These are phyloP conservation scores for Gymnodraco acuticeps DNA, from an alignment of 2,797 vertebrate genomes.

Conservation along the genomic window DNA sequence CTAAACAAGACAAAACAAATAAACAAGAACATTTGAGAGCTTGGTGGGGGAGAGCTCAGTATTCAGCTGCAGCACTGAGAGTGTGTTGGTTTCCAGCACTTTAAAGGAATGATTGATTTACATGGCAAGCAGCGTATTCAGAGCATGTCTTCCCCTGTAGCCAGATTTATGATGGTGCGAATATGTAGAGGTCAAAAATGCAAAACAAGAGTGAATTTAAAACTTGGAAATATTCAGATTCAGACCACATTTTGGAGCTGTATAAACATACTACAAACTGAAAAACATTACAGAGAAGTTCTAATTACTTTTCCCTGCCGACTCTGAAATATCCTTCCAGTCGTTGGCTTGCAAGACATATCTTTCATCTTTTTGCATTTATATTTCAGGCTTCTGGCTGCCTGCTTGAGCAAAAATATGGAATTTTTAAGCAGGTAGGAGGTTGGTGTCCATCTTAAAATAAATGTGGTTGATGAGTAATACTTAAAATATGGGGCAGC, in stretches of 20 bases:
- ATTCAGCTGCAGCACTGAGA: conserved; percentile 36
- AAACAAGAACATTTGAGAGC: neutral
- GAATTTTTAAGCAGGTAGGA: conserved; percentile 25
- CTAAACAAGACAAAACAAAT: neutral
- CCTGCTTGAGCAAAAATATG: conserved; percentile 14
- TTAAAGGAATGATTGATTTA: conserved; percentile 72
- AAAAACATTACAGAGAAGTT: conserved; percentile 14
- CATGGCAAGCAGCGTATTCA: conserved; percentile 64
- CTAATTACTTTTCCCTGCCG: conserved; percentile 6
- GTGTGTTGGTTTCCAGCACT: conserved; percentile 33
- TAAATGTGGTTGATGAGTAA: conserved; percentile 31
- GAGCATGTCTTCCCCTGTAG: conserved; percentile 58
- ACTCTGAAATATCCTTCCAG: neutral
- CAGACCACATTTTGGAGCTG: conserved; percentile 9
- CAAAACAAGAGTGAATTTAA: conserved; percentile 24
- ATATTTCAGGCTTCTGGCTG: conserved; percentile 30
- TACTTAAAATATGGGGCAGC: conserved; percentile 13
- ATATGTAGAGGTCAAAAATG: conserved; percentile 58
- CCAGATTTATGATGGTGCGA: conserved; percentile 59
- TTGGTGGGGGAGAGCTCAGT: conserved; percentile 27
- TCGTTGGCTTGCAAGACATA: conserved; percentile 1
- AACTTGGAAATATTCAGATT: conserved; percentile 13
- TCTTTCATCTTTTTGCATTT: conserved; percentile 24
- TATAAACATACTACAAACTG: conserved; percentile 27
- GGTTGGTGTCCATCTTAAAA: conserved; percentile 20